phyloP scores from a whole-genome alignment of 1,140 invertebrate genomes.

The Ooceraea biroi region DNA sequence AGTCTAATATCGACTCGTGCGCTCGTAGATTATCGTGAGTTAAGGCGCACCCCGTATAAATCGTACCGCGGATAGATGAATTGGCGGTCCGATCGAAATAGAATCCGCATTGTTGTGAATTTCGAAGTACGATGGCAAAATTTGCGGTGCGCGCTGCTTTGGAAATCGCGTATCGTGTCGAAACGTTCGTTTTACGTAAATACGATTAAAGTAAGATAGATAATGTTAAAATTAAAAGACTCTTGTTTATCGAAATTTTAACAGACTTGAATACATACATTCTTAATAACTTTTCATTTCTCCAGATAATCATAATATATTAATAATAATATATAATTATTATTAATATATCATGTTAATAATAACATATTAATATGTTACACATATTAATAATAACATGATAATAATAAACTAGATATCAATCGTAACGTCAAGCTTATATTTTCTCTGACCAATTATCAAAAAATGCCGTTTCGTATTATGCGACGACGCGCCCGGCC shows the following conservation, averaged over 20 bases:
- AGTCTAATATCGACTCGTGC: slow-evolving; percentile 79
- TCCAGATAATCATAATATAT: no score
- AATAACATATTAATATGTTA: no score
- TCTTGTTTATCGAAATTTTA: background rate
- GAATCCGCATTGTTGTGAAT: slow-evolving; percentile 2
- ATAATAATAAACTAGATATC: no score
- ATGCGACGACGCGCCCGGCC: no score
- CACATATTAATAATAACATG: no score
- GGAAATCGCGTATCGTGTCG: background rate
- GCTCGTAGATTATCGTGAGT: slow-evolving; percentile 72
- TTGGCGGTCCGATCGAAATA: slow-evolving; percentile 11
- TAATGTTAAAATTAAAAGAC: background rate
- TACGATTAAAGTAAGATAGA: background rate
- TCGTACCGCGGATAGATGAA: slow-evolving; percentile 46
- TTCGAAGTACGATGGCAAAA: background rate
- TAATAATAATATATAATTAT: no score
- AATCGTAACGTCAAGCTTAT: no score
- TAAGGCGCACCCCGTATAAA: slow-evolving; percentile 47
- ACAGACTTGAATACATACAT: background rate
- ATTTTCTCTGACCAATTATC: no score
- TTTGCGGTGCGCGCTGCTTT: background rate
- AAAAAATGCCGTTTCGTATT: no score
- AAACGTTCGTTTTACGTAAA: background rate
- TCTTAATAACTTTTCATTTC: background rate
- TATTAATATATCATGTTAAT: no score